Percentiles rank a stretch among this genome's conserved stretches.
Conservation (phyloP, 2,888 invertebrate genomes). For the Rhogogaster chlorosoma region DNA sequence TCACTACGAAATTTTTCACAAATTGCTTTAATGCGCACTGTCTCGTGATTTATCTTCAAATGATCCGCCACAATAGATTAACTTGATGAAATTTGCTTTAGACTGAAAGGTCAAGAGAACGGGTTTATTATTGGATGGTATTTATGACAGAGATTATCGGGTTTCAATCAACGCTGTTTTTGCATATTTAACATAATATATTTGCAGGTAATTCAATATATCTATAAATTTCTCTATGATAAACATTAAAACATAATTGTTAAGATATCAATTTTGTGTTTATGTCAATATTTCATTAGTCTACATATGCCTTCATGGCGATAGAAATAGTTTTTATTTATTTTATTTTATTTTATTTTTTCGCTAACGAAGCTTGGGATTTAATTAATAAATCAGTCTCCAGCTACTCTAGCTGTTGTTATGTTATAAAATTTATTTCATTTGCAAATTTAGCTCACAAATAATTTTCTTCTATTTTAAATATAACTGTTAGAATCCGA, state of each 20-base stretch:
- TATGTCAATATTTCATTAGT: constrained; percentile 55
- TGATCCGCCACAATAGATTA: background rate
- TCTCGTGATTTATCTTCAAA: background rate
- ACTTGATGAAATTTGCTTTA: background rate
- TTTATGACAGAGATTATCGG: background rate
- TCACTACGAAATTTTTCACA: background rate
- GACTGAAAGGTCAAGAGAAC: background rate
- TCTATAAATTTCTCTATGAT: constrained; percentile 58
- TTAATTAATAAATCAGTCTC: constrained; percentile 61
- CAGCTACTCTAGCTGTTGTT: constrained; percentile 62
- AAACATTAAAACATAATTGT: constrained; percentile 57
- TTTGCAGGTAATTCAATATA: constrained; percentile 63
- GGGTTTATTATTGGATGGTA: background rate
- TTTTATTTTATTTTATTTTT: background rate
- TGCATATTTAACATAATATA: constrained; percentile 61
- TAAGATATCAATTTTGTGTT: constrained; percentile 39
- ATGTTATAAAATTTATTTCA: constrained; percentile 64
- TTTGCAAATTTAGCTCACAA: constrained; percentile 43
- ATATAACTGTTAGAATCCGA: constrained; percentile 23
- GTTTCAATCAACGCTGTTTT: constrained; percentile 10
- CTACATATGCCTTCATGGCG: constrained; percentile 47
- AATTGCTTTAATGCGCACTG: background rate
- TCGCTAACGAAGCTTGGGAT: constrained; percentile 48
- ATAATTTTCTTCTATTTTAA: constrained; percentile 21
- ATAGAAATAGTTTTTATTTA: constrained; percentile 33